Conservation (phyloP, 1,140 invertebrate species). For the Drosophila persimilis region DNA sequence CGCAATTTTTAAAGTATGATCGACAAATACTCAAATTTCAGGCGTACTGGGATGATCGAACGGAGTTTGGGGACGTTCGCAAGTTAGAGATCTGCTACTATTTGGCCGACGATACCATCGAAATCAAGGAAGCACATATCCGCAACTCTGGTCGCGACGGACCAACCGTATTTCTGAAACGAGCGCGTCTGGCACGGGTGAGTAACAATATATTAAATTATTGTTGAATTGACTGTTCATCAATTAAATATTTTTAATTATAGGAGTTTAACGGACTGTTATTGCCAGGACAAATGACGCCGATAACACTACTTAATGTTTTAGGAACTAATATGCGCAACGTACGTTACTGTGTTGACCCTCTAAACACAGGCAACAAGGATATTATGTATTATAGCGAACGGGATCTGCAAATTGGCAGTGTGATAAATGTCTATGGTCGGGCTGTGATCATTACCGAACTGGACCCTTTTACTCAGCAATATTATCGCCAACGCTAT, state of each 20-base stretch:
- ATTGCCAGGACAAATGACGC: slow-evolving; percentile 86
- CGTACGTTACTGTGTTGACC: slow-evolving; percentile 86
- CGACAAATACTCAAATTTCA: slow-evolving; percentile 91
- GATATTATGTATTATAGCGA: slow-evolving; percentile 86
- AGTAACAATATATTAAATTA: slow-evolving; percentile 7
- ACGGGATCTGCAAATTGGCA: slow-evolving; percentile 90
- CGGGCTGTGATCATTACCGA: slow-evolving; percentile 88
- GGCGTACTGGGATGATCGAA: slow-evolving; percentile 95
- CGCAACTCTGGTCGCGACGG: slow-evolving; percentile 88
- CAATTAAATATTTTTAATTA: not conserved
- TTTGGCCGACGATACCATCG: slow-evolving; percentile 94
- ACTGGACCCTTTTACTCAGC: slow-evolving; percentile 93
- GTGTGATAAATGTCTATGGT: slow-evolving; percentile 90
- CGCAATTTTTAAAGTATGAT: slow-evolving; percentile 90
- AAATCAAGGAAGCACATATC: slow-evolving; percentile 90
- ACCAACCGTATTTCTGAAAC: slow-evolving; percentile 88
- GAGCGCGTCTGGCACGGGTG: slow-evolving; percentile 90
- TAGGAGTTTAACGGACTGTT: slow-evolving; percentile 83
- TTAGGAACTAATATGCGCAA: slow-evolving; percentile 85
- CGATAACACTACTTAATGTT: slow-evolving; percentile 88
- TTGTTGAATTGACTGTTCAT: too few species aligned
- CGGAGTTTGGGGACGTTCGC: slow-evolving; percentile 87
- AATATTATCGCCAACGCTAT: slow-evolving; percentile 89
- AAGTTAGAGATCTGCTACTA: slow-evolving; percentile 92
- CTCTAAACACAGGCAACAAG: slow-evolving; percentile 84